These are phyloP conservation scores for Cryptocheilus praepositus DNA, from an alignment of 2,888 invertebrate genomes.

Conservation along the genomic window DNA sequence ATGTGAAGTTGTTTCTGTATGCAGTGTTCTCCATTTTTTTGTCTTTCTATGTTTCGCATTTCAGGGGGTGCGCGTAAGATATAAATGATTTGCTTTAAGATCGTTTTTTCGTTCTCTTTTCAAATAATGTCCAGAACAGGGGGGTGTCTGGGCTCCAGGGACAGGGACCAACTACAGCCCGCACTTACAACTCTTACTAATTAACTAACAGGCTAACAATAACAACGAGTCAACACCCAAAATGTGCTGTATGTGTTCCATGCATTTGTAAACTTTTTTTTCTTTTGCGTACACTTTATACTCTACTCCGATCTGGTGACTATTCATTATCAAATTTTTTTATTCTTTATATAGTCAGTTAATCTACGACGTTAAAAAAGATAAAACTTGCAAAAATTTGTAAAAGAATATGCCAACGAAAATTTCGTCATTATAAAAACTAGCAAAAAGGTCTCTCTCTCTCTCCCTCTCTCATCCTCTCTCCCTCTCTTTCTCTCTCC, in stretches of 20 bases:
- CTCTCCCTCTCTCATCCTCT: constrained; percentile 29
- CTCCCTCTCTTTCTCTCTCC: constrained; percentile 16
- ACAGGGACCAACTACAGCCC: constrained; percentile 75
- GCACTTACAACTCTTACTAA: constrained; percentile 75
- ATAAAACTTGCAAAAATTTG: constrained; percentile 19
- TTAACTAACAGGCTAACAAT: constrained; percentile 76
- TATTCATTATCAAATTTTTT: constrained; percentile 67
- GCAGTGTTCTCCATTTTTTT: constrained; percentile 35
- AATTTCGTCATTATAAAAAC: constrained; percentile 42
- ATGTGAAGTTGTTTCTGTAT: constrained; percentile 53
- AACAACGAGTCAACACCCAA: constrained; percentile 75
- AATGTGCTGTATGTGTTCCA: constrained; percentile 67
- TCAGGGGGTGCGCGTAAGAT: constrained; percentile 55
- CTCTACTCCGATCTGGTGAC: constrained; percentile 67
- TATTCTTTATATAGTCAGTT: constrained; percentile 50
- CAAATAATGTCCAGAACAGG: constrained; percentile 74
- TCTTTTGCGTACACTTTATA: constrained; percentile 58
- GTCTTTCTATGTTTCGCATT: constrained; percentile 16
- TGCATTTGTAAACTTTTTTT: constrained; percentile 61
- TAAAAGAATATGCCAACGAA: constrained; percentile 37
- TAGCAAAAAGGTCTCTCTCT: constrained; percentile 32
- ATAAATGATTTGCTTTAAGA: constrained; percentile 47
- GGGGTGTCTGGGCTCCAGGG: constrained; percentile 74
- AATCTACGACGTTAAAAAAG: constrained; percentile 21
- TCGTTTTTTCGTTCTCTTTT: constrained; percentile 46